Percentiles rank a stretch among this genome's conserved stretches.
Evolutionary conservation across 2,113 vertebrate genomes (phyloP).

Genomic region (Cygnus atratus): DNA sequence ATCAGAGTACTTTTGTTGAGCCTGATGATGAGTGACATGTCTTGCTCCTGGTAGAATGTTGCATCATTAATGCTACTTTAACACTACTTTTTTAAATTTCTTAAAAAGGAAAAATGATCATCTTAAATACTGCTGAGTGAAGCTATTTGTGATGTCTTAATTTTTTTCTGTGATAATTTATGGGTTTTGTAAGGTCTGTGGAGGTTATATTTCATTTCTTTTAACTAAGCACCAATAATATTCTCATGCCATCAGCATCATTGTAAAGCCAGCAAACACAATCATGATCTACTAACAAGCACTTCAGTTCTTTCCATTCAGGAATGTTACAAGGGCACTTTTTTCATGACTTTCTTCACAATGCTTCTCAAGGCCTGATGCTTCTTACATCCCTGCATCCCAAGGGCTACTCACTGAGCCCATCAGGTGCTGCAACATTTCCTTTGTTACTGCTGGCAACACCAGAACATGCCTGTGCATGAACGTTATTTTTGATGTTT

Average conservation of each 20-base stretch:
- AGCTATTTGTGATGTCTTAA: background rate
- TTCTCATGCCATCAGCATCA: background rate
- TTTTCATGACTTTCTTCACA: background rate
- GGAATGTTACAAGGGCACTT: background rate
- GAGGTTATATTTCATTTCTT: background rate
- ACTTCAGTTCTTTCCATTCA: background rate
- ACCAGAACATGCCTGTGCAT: background rate
- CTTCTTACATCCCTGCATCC: background rate
- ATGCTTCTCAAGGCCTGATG: background rate
- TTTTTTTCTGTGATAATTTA: background rate
- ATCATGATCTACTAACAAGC: background rate
- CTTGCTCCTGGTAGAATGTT: background rate
- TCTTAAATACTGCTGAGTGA: background rate
- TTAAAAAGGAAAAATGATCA: background rate
- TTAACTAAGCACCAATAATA: background rate
- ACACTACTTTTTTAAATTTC: background rate
- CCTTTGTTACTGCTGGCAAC: background rate
- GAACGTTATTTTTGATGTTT: slow-evolving; percentile 24
- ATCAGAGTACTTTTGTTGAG: background rate
- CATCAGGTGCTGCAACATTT: background rate
- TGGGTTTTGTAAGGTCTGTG: background rate
- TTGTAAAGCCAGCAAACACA: background rate
- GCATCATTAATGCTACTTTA: background rate
- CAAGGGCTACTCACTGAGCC: background rate
- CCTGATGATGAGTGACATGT: fast-evolving